Evolutionary conservation across 2,113 vertebrate species (phyloP), one percentile per base, ranked within the genome.

Genomic region (Urocitellus parryii): DNA sequence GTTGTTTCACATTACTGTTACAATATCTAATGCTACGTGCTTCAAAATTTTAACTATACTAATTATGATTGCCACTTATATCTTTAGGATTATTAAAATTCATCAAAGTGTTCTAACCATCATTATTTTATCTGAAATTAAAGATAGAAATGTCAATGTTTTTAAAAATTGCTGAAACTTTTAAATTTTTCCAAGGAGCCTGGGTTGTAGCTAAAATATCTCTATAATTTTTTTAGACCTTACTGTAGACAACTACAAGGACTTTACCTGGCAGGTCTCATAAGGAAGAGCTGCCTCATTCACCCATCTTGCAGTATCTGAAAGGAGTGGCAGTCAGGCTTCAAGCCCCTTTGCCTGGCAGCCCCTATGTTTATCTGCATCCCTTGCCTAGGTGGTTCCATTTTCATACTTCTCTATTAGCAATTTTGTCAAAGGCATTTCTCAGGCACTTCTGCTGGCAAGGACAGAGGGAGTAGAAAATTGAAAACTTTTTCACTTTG

Each of bases 381-480:
- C 22, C n/a, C 39, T 45, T 27, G 27, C 29, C 20, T 63, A 6
- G 5, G 13, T 53, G 53, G 24, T 12, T 68, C 25, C 24, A 8
- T 68, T 4, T 37, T 18, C 20, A 22, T 34, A 3, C 20, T 22
- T 61, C 3, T 27, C 29, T 42, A 2, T n/a, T 39, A 20, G 1
- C 58, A 37, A 4, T 5, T 1, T 61, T 42, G 1, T 12, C n/a
- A 39, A 14, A 27, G 72, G 5, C 25, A 2, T 58, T 78, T 25
- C 24, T 70, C 45, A 56, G 25, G 4, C 24, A 20, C 4, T 53
- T 34, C 1, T 32, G 17, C 5, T 4, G 17, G n/a, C 5, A 53
- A 45, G 17, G 9, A 2, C 1, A 12, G 10, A 8, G 4, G 39
- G 16, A n/a, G 22, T 22, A 3, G 8, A 12, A 61, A 61, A 29